Evolutionary conservation across 2,888 invertebrate species (phyloP).

Genomic region (Noctua janthe): DNA sequence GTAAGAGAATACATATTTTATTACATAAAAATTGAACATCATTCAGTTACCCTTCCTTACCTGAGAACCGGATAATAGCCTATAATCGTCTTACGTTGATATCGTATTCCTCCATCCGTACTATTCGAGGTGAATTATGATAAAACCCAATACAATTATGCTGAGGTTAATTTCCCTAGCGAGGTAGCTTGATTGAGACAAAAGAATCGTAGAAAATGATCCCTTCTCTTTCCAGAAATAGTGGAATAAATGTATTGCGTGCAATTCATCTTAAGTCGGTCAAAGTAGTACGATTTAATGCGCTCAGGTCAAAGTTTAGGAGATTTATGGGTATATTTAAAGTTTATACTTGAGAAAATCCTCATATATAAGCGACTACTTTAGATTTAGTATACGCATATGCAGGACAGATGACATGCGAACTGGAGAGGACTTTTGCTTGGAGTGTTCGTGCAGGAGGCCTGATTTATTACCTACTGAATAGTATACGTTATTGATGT

Average conservation of each 20-base stretch:
- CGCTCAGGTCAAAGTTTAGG: slow-evolving; percentile 29
- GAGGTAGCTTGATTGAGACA: slow-evolving; percentile 71
- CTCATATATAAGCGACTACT: slow-evolving; percentile 10
- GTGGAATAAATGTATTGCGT: slow-evolving; percentile 57
- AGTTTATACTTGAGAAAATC: slow-evolving; percentile 39
- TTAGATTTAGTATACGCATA: slow-evolving; percentile 40
- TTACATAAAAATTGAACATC: slow-evolving; percentile 20
- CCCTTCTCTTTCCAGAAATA: slow-evolving; percentile 64
- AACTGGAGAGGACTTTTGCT: not conserved
- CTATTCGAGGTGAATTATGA: slow-evolving; percentile 63
- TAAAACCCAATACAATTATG: slow-evolving; percentile 70
- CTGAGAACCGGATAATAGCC: slow-evolving; percentile 41
- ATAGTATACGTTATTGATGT: not conserved
- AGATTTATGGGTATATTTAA: slow-evolving; percentile 52
- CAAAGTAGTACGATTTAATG: slow-evolving; percentile 14
- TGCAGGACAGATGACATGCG: not conserved
- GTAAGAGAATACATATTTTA: not conserved
- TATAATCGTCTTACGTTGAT: slow-evolving; percentile 55
- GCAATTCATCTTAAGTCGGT: slow-evolving; percentile 56
- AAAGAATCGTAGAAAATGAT: slow-evolving; percentile 68
- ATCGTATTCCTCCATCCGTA: slow-evolving; percentile 31
- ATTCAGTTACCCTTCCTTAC: slow-evolving; percentile 9
- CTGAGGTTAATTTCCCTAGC: slow-evolving; percentile 76
- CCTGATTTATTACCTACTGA: not conserved
- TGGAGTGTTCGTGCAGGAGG: not conserved